phyloP scores from a whole-genome alignment of 2,888 invertebrate species.

The Dusona sp. region DNA sequence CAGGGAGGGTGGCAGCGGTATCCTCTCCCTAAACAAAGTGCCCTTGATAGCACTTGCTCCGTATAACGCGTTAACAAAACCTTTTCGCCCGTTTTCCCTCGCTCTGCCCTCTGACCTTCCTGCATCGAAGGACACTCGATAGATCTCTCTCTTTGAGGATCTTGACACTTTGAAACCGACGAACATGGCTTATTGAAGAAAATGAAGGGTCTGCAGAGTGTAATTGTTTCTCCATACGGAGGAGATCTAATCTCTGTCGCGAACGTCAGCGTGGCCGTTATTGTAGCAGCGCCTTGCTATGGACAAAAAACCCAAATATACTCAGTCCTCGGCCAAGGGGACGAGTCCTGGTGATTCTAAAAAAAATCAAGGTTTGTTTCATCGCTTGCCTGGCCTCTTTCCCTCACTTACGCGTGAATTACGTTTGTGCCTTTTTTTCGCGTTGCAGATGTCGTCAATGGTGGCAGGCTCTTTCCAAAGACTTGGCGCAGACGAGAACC shows the following conservation, averaged over 20 bases:
- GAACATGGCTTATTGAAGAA: constrained; percentile 92
- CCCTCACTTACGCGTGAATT: neutral
- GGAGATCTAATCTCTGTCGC: constrained; percentile 86
- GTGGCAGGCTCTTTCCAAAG: constrained; percentile 80
- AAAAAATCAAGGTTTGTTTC: constrained; percentile 89
- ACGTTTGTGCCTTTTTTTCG: constrained; percentile 23
- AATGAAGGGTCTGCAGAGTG: constrained; percentile 91
- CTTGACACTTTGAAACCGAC: constrained; percentile 82
- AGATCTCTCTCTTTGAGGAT: constrained; percentile 74
- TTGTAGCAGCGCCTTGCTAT: constrained; percentile 85
- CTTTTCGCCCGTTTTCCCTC: neutral
- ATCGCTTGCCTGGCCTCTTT: neutral
- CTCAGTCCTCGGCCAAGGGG: constrained; percentile 90
- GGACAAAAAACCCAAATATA: constrained; percentile 92
- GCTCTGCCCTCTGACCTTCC: constrained; percentile 19
- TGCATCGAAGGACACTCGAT: constrained; percentile 35
- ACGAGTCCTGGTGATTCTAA: constrained; percentile 89
- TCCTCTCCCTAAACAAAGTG: constrained; percentile 86
- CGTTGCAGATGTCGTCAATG: constrained; percentile 79
- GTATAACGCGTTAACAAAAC: constrained; percentile 13
- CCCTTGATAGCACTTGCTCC: constrained; percentile 74
- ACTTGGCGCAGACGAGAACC: constrained; percentile 89
- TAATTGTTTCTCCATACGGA: constrained; percentile 90
- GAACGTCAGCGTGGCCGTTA: constrained; percentile 71
- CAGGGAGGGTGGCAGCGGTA: constrained; percentile 86